Base-by-base conservation (phyloP, 23 tunicate species). In the Corella eumyota region DNA sequence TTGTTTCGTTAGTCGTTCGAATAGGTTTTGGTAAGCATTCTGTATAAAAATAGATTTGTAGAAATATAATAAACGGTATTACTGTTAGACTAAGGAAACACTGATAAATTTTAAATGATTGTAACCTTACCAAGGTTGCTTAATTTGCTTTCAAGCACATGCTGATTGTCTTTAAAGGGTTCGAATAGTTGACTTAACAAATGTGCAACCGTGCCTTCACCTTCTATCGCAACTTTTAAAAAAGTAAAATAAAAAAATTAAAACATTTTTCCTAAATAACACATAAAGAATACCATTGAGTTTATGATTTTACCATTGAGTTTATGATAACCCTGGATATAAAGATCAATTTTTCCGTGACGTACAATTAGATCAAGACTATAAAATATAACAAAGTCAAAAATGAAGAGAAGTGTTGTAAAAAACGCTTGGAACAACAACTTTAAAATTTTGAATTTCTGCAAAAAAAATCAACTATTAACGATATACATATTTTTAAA, bases 241-340 rank as follows among this genome's bases (percentile, higher is more conserved):
- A 32, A 34, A 35, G 6, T 21, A 9, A 40, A 40, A 40, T 40
- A 40, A 9, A 15, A 15, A 40, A 40, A 40, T 40, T 40, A 9
- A 15, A 40, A 40, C 15, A 15, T 40, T 40, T 40, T 9, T 40
- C 11, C 48, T 9, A 15, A 40, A 40, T 15, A 15, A 40, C 48
- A n/a, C n/a, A n/a, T n/a, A n/a, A n/a, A n/a, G n/a, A n/a, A n/a
- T 33, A 77, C 85, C 85, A 59, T 85, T 75, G 0, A 85, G 75
- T 27, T 25, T 65, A 25, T 85, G 95, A 48, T 45, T n/a, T n/a
- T 33, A 77, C 85, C 85, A 59, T 85, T 75, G 0, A 85, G 75
- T 27, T 25, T 65, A 25, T 85, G 95, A 48, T 45, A 57, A 27
- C 79, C 95, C 11, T 47, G 56, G 30, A 85, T 66, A 1, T 11